phyloP scores from a whole-genome alignment of 2,113 vertebrate species.

The Thinocorus orbignyianus region DNA sequence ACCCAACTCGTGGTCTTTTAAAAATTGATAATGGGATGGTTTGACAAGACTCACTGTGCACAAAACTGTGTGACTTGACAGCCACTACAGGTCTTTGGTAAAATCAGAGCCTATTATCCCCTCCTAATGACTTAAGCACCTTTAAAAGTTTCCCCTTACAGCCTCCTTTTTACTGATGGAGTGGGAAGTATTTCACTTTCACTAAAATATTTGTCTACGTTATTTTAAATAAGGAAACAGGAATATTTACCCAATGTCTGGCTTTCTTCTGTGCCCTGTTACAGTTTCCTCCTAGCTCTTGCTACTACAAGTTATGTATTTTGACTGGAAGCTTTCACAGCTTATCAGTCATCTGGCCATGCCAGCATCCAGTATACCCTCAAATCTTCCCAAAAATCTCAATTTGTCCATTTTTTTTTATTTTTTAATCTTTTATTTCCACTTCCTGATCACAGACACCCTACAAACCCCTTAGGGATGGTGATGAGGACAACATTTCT shows the following conservation, averaged over 20 bases:
- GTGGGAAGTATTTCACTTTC: neutral
- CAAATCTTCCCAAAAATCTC: neutral
- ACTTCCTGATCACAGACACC: neutral
- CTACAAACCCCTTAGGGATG: neutral
- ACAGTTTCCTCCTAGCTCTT: neutral
- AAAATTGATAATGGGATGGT: neutral
- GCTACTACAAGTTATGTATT: neutral
- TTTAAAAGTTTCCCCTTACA: neutral
- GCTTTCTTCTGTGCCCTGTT: neutral
- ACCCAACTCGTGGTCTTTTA: rapidly evolving
- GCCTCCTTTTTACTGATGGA: neutral
- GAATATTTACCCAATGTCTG: neutral
- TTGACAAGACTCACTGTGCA: neutral
- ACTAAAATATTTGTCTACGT: neutral
- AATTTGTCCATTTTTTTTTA: neutral
- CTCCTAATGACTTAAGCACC: slow-evolving; percentile 32
- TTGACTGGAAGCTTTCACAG: neutral
- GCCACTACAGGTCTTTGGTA: neutral
- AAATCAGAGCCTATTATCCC: neutral
- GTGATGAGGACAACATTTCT: neutral
- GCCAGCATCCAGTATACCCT: neutral
- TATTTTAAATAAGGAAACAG: neutral
- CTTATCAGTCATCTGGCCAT: neutral
- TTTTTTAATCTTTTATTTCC: neutral
- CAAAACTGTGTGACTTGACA: neutral